Evolutionary conservation across 2,888 invertebrate species (phyloP).

Genomic region (Tetropium fuscum): DNA sequence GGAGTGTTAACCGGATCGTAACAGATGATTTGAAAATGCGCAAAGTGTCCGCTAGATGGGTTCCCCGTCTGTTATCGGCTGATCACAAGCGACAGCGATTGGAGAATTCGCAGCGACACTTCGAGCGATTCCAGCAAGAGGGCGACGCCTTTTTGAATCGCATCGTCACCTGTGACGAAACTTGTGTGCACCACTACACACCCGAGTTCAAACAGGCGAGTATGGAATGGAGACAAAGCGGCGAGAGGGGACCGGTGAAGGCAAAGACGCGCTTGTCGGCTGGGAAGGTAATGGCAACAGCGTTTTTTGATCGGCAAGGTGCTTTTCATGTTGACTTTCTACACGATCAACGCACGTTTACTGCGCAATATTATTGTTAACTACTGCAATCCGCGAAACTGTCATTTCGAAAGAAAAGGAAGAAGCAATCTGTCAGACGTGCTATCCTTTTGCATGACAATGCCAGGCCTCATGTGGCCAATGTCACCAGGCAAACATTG

Average conservation of each 20-base stretch:
- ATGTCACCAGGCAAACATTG: no score
- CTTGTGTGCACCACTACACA: conserved; percentile 8
- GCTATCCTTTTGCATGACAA: no score
- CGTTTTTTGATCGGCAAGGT: not conserved
- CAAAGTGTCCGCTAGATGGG: not conserved
- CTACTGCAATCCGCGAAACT: no score
- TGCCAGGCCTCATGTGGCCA: no score
- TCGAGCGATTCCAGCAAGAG: conserved; percentile 2
- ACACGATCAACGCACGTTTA: not conserved
- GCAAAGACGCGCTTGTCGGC: not conserved
- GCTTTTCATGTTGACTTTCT: not conserved
- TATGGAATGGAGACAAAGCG: not conserved
- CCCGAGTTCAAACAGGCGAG: no score
- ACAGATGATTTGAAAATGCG: no score
- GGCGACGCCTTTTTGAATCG: not conserved
- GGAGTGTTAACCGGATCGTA: conserved; percentile 4
- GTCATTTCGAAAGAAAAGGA: no score
- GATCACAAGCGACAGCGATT: conserved; percentile 7
- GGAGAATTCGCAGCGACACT: not conserved
- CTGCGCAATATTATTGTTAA: not conserved
- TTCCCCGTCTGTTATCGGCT: not conserved
- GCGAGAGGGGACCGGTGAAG: not conserved
- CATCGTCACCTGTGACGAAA: conserved; percentile 4
- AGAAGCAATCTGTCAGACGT: no score
- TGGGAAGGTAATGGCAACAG: not conserved